Evolutionary conservation across 2,113 vertebrate genomes (phyloP), one percentile per base, ranked within the genome.

Genomic region (Motacilla tschutschensis): DNA sequence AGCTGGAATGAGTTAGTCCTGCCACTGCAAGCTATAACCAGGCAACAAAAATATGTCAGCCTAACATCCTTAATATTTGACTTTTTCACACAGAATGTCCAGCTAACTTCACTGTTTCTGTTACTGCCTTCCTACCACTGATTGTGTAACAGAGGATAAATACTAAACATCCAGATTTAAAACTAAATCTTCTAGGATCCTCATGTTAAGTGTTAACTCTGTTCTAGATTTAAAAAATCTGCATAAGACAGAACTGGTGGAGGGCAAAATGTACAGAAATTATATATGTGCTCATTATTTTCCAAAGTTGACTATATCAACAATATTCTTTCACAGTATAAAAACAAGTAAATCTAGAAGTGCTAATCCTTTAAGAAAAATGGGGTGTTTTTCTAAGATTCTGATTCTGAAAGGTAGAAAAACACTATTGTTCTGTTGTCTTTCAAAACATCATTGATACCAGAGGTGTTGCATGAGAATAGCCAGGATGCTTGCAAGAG

Each of bases 361-460:
- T 28, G 4, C 29, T 51, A 69, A 33, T 26, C 5, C 12, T 58
- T 59, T 19, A 50, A 53, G 38, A 36, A 77, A 60, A 69, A 38
- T 1, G 1, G 13, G 21, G 0, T 54, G 6, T 51, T 63, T 75
- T 72, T 58, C 38, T 62, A 58, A 26, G 12, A 66, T 21, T 13
- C 15, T 58, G 21, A 40, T 79, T 79, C 33, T 66, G 36, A 66
- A 72, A 51, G 26, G 19, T 16, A 46, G 24, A 25, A 65, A 72
- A 54, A 22, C 6, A 31, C 4, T 62, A 8, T 9, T 1, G 0
- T 29, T 13, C 8, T 59, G 24, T 4, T 74, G 5, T 40, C 19
- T 85, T 82, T 77, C 38, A 40, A 63, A 90, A 73, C n/a, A 55
- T 7, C 33, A 25, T 9, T 33, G 22, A 33, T 17, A 59, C 1